Evolutionary conservation across 1,140 invertebrate species (phyloP), one percentile per base, ranked within the genome.

Genomic region (Physella acuta): DNA sequence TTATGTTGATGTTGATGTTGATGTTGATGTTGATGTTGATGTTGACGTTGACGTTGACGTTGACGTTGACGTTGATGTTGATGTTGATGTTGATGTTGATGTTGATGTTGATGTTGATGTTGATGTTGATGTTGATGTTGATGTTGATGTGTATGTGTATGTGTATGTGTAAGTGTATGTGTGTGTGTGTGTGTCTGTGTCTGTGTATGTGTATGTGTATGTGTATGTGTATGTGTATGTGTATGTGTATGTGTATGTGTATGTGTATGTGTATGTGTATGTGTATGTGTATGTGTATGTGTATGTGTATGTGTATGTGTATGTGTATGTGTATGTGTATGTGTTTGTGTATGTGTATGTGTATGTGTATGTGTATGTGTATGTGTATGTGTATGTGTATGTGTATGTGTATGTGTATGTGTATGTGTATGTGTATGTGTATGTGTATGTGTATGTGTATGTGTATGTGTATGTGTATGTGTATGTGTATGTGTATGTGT

Each of bases 121-220:
- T n/a, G n/a, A n/a, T n/a, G n/a, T n/a, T n/a, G n/a, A n/a, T n/a
- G n/a, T n/a, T n/a, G n/a, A n/a, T n/a, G n/a, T n/a, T n/a, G n/a
- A n/a, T n/a, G n/a, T n/a, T n/a, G n/a, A n/a, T 49, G n/a, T 49
- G 44, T 49, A 49, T 49, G 44, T 49, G n/a, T 49, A n/a, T 49
- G n/a, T 49, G 44, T 49, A 49, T 49, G 44, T 49, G n/a, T 49
- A n/a, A 14, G n/a, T 49, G 44, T 49, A 49, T 49, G 44, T 49
- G n/a, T 49, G 44, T 49, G n/a, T 49, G 44, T 49, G n/a, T 49
- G 44, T 49, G 44, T 49, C 11, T 49, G 44, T 49, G 44, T 49
- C 11, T 49, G 44, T 49, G 44, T 49, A n/a, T 49, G 44, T 49
- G 44, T 49, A n/a, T 49, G 44, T 49, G 44, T 49, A 49, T 49